A percentile compares a stretch with the other conserved stretches of the same genome.
phyloP scores from a whole-genome alignment of 2,888 invertebrate genomes.

The Noctua pronuba region DNA sequence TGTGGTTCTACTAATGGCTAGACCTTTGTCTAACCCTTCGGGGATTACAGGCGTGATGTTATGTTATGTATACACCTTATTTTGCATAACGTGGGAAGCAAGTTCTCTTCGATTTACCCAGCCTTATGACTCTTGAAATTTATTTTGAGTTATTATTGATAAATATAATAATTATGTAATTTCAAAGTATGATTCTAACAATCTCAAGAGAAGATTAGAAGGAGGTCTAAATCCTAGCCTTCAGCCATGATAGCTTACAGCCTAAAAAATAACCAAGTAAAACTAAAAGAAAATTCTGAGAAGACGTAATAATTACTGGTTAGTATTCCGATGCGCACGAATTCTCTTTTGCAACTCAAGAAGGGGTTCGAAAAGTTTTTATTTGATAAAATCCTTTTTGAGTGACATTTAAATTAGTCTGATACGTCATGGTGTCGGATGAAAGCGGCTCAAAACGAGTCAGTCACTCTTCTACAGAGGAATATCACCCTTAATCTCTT shows the following conservation, averaged over 20 bases:
- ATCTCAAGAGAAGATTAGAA: not conserved
- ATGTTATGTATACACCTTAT: not conserved
- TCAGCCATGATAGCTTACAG: not conserved
- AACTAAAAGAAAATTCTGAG: slow-evolving; percentile 2
- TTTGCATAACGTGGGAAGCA: too few species aligned
- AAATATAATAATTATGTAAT: too few species aligned
- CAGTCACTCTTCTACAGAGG: not conserved
- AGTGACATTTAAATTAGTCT: slow-evolving; percentile 57
- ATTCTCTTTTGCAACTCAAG: slow-evolving; percentile 24
- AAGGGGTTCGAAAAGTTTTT: slow-evolving; percentile 50
- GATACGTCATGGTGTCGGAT: slow-evolving; percentile 24
- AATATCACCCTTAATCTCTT: slow-evolving; percentile 6
- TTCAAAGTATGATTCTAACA: too few species aligned
- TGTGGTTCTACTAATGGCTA: too few species aligned
- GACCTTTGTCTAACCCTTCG: too few species aligned
- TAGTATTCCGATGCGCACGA: slow-evolving; percentile 11
- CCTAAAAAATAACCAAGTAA: too few species aligned
- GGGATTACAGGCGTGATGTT: too few species aligned
- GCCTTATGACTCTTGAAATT: not conserved
- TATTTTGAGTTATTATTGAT: not conserved
- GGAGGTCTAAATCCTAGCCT: not conserved
- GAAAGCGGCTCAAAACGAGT: not conserved
- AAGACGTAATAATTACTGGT: slow-evolving; percentile 15
- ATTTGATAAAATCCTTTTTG: slow-evolving; percentile 46
- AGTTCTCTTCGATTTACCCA: not conserved